phyloP scores from a whole-genome alignment of 2,797 vertebrate genomes.

The Syngnathus acus region DNA sequence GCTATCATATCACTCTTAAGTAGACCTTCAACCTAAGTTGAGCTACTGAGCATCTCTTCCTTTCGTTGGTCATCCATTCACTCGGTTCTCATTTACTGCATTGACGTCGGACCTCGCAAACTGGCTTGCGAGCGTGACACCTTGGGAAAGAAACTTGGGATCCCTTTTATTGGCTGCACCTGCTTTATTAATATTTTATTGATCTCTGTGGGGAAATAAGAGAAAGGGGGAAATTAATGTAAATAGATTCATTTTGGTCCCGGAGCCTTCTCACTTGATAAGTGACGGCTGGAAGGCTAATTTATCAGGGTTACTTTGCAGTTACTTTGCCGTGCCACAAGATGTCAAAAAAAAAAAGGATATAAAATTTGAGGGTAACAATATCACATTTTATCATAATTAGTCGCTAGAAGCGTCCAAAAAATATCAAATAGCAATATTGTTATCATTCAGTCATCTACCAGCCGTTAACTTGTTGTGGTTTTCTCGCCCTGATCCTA shows the following conservation, averaged over 20 bases:
- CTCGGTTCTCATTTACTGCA: background rate
- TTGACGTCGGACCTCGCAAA: constrained; percentile 24
- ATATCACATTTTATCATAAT: no score
- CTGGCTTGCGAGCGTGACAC: constrained; percentile 41
- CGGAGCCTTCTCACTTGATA: constrained; percentile 29
- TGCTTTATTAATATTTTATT: constrained; percentile 57
- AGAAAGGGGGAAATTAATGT: constrained; percentile 52
- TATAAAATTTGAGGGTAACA: background rate
- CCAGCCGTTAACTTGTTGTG: no score
- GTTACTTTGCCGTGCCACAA: background rate
- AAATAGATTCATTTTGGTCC: constrained; percentile 50
- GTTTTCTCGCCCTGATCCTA: no score
- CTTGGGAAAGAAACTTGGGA: constrained; percentile 38
- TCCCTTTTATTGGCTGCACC: constrained; percentile 57
- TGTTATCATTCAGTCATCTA: no score
- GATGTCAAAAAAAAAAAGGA: background rate
- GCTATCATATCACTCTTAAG: background rate
- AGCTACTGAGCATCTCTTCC: background rate
- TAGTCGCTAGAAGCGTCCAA: no score
- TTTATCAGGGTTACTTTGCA: constrained; percentile 25
- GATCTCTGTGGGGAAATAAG: constrained; percentile 61
- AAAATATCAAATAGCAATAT: no score
- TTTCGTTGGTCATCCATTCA: background rate
- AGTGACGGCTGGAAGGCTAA: constrained; percentile 43
- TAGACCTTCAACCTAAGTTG: background rate